These are phyloP conservation scores for Marasmarcha lunaedactyla DNA, from an alignment of 2,888 invertebrate species.

Conservation along the genomic window DNA sequence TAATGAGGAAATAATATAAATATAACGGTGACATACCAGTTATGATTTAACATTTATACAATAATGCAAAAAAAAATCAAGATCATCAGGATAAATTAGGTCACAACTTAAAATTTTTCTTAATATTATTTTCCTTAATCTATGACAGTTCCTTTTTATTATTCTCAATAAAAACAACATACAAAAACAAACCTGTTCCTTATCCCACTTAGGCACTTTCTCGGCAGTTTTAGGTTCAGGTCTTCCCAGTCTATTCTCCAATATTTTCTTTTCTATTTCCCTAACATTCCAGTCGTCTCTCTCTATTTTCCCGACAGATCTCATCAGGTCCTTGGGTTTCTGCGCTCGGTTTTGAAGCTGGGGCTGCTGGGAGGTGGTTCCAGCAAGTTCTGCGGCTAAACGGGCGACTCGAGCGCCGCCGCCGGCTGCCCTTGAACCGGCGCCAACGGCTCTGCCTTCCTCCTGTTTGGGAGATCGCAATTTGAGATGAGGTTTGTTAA, in stretches of 20 bases:
- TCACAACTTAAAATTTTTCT: no score
- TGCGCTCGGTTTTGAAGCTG: slow-evolving; percentile 18
- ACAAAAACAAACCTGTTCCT: slow-evolving; percentile 72
- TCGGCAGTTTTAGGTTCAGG: slow-evolving; percentile 73
- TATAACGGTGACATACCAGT: no score
- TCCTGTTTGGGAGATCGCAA: slow-evolving; percentile 25
- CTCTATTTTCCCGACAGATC: slow-evolving; percentile 91
- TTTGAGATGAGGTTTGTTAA: neutral
- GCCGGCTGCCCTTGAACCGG: slow-evolving; percentile 33
- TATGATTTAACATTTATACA: no score
- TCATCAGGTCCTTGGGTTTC: slow-evolving; percentile 87
- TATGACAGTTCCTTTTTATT: no score
- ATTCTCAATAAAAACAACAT: no score
- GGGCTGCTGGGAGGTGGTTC: slow-evolving; percentile 53
- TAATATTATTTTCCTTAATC: no score
- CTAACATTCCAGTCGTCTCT: slow-evolving; percentile 92
- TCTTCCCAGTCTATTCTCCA: slow-evolving; percentile 78
- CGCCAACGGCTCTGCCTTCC: slow-evolving; percentile 47
- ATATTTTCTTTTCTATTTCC: slow-evolving; percentile 90
- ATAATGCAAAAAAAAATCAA: no score
- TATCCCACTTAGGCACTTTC: slow-evolving; percentile 92
- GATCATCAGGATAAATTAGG: no score
- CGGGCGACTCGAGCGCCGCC: slow-evolving; percentile 46
- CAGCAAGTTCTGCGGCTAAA: slow-evolving; percentile 82
- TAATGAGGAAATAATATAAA: no score